A percentile compares a stretch with the other conserved stretches of the same genome.
phyloP scores from a whole-genome alignment of 1,140 invertebrate genomes.

The Parasteatoda tepidariorum region DNA sequence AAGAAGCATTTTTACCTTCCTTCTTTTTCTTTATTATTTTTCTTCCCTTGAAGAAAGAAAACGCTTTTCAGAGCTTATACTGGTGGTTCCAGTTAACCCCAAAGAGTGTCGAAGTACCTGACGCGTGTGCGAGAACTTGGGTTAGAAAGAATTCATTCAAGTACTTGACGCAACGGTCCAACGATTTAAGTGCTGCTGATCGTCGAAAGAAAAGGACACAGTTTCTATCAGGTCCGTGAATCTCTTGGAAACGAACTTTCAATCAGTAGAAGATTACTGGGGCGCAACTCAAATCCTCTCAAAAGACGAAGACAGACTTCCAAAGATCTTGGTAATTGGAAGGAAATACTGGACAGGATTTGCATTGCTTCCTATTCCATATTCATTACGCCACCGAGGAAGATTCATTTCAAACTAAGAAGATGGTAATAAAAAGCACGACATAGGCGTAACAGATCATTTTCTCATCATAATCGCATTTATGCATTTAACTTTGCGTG shows the following conservation, averaged over 20 bases:
- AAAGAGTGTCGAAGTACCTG: slow-evolving; percentile 45
- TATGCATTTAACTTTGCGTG: slow-evolving; percentile 48
- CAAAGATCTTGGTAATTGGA: slow-evolving; percentile 56
- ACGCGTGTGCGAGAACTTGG: slow-evolving; percentile 34
- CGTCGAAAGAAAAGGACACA: slow-evolving; percentile 34
- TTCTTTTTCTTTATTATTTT: background rate
- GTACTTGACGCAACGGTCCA: slow-evolving; percentile 50
- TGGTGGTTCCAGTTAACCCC: slow-evolving; percentile 52
- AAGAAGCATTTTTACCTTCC: background rate
- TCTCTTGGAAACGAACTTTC: slow-evolving; percentile 53
- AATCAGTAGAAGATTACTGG: slow-evolving; percentile 55
- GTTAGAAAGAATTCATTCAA: slow-evolving; percentile 32
- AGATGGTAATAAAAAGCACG: background rate
- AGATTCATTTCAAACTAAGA: slow-evolving; percentile 3
- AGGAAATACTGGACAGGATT: slow-evolving; percentile 43
- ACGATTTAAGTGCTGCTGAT: slow-evolving; percentile 46
- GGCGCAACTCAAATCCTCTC: slow-evolving; percentile 28
- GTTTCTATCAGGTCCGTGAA: slow-evolving; percentile 55
- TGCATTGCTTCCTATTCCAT: slow-evolving; percentile 20
- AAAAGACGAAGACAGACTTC: slow-evolving; percentile 40
- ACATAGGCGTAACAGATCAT: background rate
- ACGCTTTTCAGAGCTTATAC: slow-evolving; percentile 27
- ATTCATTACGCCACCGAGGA: background rate
- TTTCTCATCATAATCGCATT: slow-evolving; percentile 29
- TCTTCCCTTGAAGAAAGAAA: slow-evolving; percentile 16